Conservation (phyloP, 2,888 invertebrate genomes). For the Schizaphis graminum region DNA sequence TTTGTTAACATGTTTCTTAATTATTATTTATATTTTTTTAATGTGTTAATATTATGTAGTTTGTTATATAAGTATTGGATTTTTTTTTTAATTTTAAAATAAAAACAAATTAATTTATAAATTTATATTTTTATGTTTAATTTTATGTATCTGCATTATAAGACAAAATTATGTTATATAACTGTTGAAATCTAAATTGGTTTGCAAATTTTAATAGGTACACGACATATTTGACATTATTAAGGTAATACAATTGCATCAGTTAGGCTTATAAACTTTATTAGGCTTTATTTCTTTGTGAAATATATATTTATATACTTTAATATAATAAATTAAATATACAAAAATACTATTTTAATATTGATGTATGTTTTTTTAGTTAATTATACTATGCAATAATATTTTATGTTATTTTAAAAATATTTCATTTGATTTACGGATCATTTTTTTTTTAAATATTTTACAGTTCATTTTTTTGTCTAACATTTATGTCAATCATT, state of each 20-base stretch:
- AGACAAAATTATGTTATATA: neutral
- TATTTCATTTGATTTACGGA: neutral
- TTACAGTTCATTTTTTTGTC: neutral
- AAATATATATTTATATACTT: neutral
- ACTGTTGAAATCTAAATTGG: conserved; percentile 7
- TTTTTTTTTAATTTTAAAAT: neutral
- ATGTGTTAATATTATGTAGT: neutral
- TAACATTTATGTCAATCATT: neutral
- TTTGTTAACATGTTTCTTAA: neutral
- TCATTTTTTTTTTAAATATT: neutral
- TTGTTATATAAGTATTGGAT: neutral
- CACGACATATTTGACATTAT: neutral
- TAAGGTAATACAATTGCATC: neutral
- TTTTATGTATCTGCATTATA: neutral
- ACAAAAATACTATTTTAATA: neutral
- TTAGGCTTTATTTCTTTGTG: neutral
- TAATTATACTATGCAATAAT: neutral
- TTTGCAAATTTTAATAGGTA: neutral
- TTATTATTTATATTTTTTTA: neutral
- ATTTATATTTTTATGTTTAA: conserved; percentile 15
- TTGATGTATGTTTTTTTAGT: neutral
- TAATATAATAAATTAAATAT: neutral
- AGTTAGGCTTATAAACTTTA: neutral
- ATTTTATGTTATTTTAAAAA: neutral
- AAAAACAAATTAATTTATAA: neutral